These are phyloP conservation scores for Chaetodon trifasciatus DNA, from an alignment of 2,797 vertebrate genomes.

Conservation along the genomic window DNA sequence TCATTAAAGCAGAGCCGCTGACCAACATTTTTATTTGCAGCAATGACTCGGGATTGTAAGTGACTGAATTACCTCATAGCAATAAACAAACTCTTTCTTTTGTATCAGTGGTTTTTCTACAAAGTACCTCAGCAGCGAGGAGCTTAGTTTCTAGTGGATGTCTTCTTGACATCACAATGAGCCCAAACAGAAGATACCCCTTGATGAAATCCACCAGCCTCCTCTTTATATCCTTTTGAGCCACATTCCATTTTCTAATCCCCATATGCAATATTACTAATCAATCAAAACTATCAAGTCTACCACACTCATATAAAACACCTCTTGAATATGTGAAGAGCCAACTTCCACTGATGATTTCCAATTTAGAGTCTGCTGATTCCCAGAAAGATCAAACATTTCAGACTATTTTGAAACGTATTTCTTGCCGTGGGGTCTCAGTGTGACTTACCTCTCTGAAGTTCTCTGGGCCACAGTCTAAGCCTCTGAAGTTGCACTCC, in stretches of 20 bases:
- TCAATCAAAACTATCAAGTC: constrained; percentile 35
- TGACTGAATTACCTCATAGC: constrained; percentile 43
- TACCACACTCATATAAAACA: constrained; percentile 14
- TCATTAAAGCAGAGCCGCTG: constrained; percentile 47
- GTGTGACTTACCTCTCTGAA: constrained; percentile 89
- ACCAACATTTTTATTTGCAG: constrained; percentile 60
- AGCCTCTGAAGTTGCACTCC: constrained; percentile 90
- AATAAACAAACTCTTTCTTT: constrained; percentile 43
- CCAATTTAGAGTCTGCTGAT: neutral
- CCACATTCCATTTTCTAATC: constrained; percentile 16
- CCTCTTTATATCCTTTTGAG: neutral
- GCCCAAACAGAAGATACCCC: neutral
- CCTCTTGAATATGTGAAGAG: constrained; percentile 1
- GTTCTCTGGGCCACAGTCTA: constrained; percentile 88
- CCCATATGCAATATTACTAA: constrained; percentile 12
- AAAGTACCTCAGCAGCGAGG: neutral
- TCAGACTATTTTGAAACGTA: neutral
- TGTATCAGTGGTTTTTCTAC: constrained; percentile 22
- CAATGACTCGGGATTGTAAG: constrained; percentile 35
- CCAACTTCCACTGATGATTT: constrained; percentile 2
- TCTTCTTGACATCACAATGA: constrained; percentile 29
- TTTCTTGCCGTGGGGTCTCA: neutral
- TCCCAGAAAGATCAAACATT: constrained; percentile 40
- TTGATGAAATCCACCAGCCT: constrained; percentile 1
- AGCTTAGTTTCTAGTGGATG: neutral